Percentiles rank a stretch among this genome's conserved stretches.
phyloP scores from a whole-genome alignment of 1,140 invertebrate genomes.

The Parasteatoda tepidariorum region DNA sequence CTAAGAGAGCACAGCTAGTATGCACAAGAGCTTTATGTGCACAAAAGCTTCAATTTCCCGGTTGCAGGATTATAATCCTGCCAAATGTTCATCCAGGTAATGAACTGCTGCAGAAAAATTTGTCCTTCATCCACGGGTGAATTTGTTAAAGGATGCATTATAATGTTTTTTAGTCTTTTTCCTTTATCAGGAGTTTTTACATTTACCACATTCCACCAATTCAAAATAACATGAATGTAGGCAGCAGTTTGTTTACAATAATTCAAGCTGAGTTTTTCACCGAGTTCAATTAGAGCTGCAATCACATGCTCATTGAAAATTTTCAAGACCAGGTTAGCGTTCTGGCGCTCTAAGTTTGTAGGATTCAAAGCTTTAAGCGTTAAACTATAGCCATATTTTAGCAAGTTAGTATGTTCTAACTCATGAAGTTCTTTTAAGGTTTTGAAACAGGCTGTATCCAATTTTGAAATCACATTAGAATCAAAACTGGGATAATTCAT shows the following conservation, averaged over 20 bases:
- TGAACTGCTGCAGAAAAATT: not conserved
- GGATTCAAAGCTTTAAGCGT: not conserved
- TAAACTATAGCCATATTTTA: constrained; percentile 13
- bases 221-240: not conserved
- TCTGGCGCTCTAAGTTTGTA: constrained; percentile 1
- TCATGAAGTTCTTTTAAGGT: not conserved
- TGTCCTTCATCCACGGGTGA: not conserved
- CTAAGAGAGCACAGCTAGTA: constrained; percentile 37
- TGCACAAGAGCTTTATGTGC: not conserved
- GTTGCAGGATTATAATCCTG: not conserved
- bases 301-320: not conserved
- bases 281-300: not conserved
- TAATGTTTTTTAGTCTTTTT: not conserved
- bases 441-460: not conserved
- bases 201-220: constrained; percentile 8
- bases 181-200: not conserved
- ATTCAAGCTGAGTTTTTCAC: not conserved
- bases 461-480: not conserved
- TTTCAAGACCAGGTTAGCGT: constrained; percentile 11
- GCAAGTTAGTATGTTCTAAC: not conserved
- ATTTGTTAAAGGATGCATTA: not conserved
- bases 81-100: not conserved
- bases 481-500: not conserved
- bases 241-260: not conserved
- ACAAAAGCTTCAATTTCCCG: not conserved